These are phyloP conservation scores for Trachymyrmex septentrionalis DNA, from an alignment of 1,140 invertebrate genomes.

Conservation along the genomic window DNA sequence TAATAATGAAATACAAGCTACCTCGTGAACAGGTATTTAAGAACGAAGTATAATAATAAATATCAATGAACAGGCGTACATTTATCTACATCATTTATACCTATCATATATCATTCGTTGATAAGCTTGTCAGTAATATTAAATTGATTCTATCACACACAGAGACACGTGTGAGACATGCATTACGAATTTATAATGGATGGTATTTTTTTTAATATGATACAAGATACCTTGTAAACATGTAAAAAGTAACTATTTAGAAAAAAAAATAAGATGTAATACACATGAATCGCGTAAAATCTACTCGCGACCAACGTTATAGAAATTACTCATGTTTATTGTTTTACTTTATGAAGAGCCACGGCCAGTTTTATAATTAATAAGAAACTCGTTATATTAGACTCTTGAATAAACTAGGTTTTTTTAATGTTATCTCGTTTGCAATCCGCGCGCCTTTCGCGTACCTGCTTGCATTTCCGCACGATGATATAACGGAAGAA, in stretches of 20 bases:
- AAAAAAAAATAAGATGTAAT: neutral
- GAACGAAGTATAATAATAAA: too few relatives aligned
- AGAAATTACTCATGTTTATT: conserved; percentile 12
- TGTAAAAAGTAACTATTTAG: neutral
- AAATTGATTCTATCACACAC: too few relatives aligned
- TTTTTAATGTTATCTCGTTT: conserved; percentile 22
- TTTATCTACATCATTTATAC: too few relatives aligned
- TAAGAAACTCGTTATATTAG: conserved; percentile 29
- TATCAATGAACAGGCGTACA: too few relatives aligned
- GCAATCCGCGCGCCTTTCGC: conserved; percentile 17
- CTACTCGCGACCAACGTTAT: neutral
- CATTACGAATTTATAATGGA: too few relatives aligned
- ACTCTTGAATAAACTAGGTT: conserved; percentile 19
- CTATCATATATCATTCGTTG: too few relatives aligned
- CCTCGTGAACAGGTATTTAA: neutral
- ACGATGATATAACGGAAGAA: neutral
- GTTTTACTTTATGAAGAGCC: conserved; percentile 6
- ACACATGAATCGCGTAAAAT: neutral
- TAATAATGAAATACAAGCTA: neutral
- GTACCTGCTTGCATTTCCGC: conserved; percentile 11
- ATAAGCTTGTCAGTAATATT: too few relatives aligned
- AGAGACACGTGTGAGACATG: too few relatives aligned
- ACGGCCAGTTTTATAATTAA: conserved; percentile 29
- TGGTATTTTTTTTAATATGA: too few relatives aligned
- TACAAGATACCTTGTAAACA: neutral